Evolutionary conservation across 1,140 invertebrate species (phyloP).

Genomic region (Oncopodura yosiiana): DNA sequence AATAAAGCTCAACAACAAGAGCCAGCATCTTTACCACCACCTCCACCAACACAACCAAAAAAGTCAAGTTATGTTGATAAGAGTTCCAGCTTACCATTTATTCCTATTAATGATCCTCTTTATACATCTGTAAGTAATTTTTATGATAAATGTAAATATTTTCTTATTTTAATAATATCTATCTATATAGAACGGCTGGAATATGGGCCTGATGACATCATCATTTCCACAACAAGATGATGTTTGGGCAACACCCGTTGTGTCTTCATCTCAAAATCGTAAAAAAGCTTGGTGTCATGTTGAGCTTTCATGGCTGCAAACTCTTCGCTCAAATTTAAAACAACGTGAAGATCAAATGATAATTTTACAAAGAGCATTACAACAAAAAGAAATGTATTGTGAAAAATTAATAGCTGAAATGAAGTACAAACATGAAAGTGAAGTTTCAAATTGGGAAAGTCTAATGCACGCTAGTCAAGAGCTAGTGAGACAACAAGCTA

Average conservation of each 20-base stretch:
- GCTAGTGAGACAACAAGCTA: slow-evolving; percentile 53
- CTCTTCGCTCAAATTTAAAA: slow-evolving; percentile 36
- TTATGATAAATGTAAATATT: background rate
- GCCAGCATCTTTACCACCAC: background rate
- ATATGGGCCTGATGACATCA: no score
- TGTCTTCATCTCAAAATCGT: background rate
- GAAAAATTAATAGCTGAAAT: slow-evolving; percentile 55
- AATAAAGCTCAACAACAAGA: background rate
- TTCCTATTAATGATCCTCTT: slow-evolving; percentile 3
- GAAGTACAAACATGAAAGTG: slow-evolving; percentile 52
- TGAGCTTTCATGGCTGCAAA: slow-evolving; percentile 42
- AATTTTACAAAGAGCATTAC: slow-evolving; percentile 50
- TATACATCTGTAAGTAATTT: background rate
- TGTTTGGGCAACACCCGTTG: background rate
- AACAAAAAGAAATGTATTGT: slow-evolving; percentile 52
- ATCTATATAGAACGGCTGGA: no score
- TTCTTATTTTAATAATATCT: no score
- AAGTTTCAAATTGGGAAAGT: slow-evolving; percentile 49
- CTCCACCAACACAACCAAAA: background rate
- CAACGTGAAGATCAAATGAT: slow-evolving; percentile 51
- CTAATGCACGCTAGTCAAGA: slow-evolving; percentile 50
- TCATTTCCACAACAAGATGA: background rate
- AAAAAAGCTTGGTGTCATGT: slow-evolving; percentile 37
- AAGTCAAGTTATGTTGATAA: background rate
- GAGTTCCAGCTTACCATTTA: slow-evolving; percentile 25